phyloP scores from a whole-genome alignment of 2,113 vertebrate genomes.

The Cettia cetti region DNA sequence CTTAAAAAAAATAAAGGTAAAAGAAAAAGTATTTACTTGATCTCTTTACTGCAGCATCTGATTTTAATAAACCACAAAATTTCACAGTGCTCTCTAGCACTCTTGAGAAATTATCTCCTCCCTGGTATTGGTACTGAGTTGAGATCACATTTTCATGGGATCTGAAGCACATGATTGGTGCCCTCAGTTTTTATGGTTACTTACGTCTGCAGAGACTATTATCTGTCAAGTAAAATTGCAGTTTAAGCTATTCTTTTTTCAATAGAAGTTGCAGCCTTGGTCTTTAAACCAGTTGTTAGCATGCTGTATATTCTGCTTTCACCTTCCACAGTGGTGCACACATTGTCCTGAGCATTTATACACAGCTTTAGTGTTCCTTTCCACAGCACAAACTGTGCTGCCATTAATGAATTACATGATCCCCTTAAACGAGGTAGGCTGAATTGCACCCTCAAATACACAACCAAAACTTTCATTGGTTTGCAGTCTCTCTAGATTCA shows the following conservation, averaged over 20 bases:
- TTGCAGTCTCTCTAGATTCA: not conserved
- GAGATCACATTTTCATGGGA: constrained; percentile 25
- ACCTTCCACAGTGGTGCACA: not conserved
- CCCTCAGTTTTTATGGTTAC: constrained; percentile 12
- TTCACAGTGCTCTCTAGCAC: not conserved
- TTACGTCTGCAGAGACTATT: constrained; percentile 28
- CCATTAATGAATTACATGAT: constrained; percentile 15
- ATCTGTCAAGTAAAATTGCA: constrained; percentile 28
- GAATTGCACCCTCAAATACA: not conserved
- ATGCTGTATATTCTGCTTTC: constrained; percentile 2
- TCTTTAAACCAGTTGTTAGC: constrained; percentile 35
- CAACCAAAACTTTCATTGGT: not conserved
- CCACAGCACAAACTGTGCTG: not conserved
- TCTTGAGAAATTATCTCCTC: not conserved
- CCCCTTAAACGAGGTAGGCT: not conserved
- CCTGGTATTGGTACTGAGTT: not conserved
- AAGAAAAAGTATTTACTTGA: not conserved
- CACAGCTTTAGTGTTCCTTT: not conserved
- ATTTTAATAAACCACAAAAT: not conserved
- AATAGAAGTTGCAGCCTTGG: constrained; percentile 35
- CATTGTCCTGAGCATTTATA: not conserved
- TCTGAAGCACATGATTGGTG: constrained; percentile 14
- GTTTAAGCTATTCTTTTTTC: constrained; percentile 44
- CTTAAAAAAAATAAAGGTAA: not conserved
- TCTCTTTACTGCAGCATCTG: not conserved